Conservation (phyloP, 2,113 vertebrate species). For the Anhinga rufa region DNA sequence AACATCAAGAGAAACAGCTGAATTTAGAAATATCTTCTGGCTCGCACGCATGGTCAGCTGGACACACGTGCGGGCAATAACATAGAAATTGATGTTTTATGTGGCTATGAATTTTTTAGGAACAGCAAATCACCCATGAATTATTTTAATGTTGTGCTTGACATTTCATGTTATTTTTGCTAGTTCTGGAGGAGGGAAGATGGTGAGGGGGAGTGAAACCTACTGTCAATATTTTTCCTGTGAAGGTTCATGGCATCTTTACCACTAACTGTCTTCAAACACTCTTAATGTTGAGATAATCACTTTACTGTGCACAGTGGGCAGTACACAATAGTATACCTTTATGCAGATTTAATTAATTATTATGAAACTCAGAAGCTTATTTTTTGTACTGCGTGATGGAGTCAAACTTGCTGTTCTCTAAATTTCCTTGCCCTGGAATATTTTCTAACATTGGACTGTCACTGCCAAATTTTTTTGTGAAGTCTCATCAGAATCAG, state of each 20-base stretch:
- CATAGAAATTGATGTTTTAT: background rate
- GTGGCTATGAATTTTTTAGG: constrained; percentile 3
- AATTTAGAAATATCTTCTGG: background rate
- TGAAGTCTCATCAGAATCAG: background rate
- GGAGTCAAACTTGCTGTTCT: background rate
- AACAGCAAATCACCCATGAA: constrained; percentile 3
- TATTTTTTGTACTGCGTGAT: background rate
- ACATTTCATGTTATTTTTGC: constrained; percentile 24
- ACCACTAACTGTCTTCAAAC: background rate
- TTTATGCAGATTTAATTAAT: background rate
- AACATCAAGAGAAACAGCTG: background rate
- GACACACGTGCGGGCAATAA: background rate
- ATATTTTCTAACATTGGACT: background rate
- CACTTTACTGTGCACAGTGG: background rate
- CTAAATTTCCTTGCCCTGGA: background rate
- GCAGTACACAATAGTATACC: background rate
- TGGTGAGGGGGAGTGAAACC: constrained; percentile 15
- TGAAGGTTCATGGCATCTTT: background rate
- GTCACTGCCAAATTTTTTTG: background rate
- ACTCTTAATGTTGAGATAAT: background rate
- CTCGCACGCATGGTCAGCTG: background rate
- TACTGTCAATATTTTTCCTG: constrained; percentile 33
- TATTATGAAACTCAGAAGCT: background rate
- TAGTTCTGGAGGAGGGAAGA: background rate
- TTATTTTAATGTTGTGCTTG: constrained; percentile 18